Evolutionary conservation across 2,797 vertebrate genomes (phyloP).

Genomic region (Gambusia yucatana): DNA sequence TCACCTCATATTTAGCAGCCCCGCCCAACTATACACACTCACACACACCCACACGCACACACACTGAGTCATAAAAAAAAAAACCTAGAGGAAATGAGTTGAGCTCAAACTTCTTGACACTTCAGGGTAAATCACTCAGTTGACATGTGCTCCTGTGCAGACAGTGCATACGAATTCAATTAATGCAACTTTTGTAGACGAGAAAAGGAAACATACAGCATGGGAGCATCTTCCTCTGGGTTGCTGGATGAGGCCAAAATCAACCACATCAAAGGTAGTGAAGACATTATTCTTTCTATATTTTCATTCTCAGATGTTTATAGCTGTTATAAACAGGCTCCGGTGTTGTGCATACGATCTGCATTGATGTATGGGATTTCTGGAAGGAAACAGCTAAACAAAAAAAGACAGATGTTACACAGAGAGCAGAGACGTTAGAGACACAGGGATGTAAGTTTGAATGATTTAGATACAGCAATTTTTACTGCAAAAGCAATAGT

Average conservation of each 20-base stretch:
- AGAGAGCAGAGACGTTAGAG: neutral
- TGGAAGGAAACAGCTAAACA: neutral
- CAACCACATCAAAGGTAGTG: constrained; percentile 86
- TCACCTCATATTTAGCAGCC: constrained; percentile 6
- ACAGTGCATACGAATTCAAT: neutral
- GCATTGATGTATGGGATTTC: neutral
- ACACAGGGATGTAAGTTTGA: neutral
- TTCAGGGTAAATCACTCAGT: constrained; percentile 31
- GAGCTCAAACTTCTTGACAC: constrained; percentile 35
- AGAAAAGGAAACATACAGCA: constrained; percentile 47
- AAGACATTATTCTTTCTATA: neutral
- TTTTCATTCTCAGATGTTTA: neutral
- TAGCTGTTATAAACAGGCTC: too few species aligned
- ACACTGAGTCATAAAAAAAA: constrained; percentile 9
- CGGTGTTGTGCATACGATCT: too few species aligned
- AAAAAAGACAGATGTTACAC: neutral
- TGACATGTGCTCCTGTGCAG: constrained; percentile 27
- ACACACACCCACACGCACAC: neutral
- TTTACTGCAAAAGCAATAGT: neutral
- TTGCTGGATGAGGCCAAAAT: constrained; percentile 87
- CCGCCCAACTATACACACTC: constrained; percentile 39
- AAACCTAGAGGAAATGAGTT: constrained; percentile 59
- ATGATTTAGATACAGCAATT: neutral
- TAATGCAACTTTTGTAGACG: constrained; percentile 5
- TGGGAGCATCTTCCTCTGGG: constrained; percentile 87